A percentile compares a stretch with the other conserved stretches of the same genome.
phyloP scores from a whole-genome alignment of 2,113 vertebrate genomes.

The Sinocyclocheilus grahami region DNA sequence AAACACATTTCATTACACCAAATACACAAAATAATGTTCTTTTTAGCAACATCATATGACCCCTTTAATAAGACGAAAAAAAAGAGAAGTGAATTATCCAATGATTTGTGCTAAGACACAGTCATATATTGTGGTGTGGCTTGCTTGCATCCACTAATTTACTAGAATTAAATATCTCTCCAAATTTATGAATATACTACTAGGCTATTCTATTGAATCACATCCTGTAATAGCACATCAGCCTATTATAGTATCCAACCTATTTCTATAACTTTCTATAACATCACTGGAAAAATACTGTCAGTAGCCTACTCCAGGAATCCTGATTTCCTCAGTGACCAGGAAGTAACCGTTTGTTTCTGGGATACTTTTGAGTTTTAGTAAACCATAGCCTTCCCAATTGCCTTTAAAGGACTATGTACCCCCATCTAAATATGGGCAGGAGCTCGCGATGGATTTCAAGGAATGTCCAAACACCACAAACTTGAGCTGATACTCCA shows the following conservation, averaged over 20 bases:
- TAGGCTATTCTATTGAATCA: not conserved
- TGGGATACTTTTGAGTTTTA: conserved; percentile 76
- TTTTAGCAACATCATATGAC: too few relatives aligned
- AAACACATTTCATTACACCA: too few relatives aligned
- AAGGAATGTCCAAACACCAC: conserved; percentile 90
- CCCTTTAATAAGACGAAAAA: too few relatives aligned
- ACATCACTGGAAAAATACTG: not conserved
- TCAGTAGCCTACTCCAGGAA: not conserved
- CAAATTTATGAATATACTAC: conserved; percentile 7
- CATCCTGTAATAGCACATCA: not conserved
- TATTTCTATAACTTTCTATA: conserved; percentile 18
- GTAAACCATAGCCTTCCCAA: conserved; percentile 78
- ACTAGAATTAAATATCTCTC: not conserved
- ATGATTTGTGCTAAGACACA: too few relatives aligned
- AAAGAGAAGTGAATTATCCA: too few relatives aligned
- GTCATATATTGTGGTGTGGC: not conserved
- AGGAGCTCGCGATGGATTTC: conserved; percentile 90
- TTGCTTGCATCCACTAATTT: not conserved
- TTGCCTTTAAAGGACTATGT: conserved; percentile 97
- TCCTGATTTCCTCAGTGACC: conserved; percentile 22
- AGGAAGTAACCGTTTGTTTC: conserved; percentile 64
- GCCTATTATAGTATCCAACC: not conserved
- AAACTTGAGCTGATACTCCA: conserved; percentile 34
- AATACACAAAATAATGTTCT: too few relatives aligned
- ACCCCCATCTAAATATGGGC: conserved; percentile 95